Evolutionary conservation across 1,140 invertebrate species (phyloP), one percentile per base, ranked within the genome.

Genomic region (Scaptomyza graminum): DNA sequence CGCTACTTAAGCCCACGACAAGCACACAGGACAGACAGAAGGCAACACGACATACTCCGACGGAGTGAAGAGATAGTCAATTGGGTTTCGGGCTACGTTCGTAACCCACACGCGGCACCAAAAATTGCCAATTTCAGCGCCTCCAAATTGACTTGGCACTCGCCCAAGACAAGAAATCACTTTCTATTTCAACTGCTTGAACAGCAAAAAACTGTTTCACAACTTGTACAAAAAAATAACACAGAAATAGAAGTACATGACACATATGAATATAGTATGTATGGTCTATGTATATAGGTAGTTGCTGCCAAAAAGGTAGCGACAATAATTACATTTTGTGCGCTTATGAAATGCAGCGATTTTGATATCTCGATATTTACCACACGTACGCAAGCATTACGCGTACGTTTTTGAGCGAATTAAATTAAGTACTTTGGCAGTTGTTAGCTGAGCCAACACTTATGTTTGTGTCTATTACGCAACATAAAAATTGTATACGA

Each of bases 81-180:
- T 31, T 46, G 39, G 43, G 25, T 34, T 59, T 59, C 3, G 34
- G 11, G 16, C 16, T 39, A 18, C 25, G 55, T 16, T 69, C 43
- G 59, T 46, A 46, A 47, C 62, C 61, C 31, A 56, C 44, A 73
- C 31, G 34, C 61, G 49, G 41, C 44, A 31, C 28, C 70, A 1
- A 78, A 82, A 78, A 87, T 81, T 87, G 82, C 56, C 83, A 68
- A 76, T 82, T 84, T 83, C 76, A 84, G 76, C 79, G 79, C 78
- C 83, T 78, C 46, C 56, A 78, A 87, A 72, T 85, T 69, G 80
- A 7, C 68, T 22, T 44, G 55, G 39, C 55, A 65, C 44, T 56
- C 52, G 63, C 9, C 46, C 50, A 34, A 34, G 74, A 80, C 69
- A 81, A 51, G 66, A 77, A 87, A 87, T 87, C 79, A 87, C 83